Conservation (phyloP, 1,140 invertebrate genomes). For the Stegodyphus dumicola region DNA sequence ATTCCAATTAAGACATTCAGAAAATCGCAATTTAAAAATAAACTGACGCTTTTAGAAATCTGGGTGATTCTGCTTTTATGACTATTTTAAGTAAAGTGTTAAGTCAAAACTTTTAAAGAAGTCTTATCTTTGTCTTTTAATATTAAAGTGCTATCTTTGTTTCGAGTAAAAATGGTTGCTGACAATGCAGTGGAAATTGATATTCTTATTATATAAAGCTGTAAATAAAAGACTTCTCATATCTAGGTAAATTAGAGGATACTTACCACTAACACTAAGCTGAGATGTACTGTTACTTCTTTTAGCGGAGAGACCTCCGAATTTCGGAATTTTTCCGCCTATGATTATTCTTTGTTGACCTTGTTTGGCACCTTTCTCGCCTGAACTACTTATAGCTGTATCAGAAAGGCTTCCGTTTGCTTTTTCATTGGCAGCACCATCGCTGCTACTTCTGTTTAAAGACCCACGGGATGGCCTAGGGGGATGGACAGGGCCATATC, state of each 20-base stretch:
- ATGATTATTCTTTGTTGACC: conserved; percentile 74
- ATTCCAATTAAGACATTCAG: too few species aligned
- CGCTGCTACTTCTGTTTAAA: conserved; percentile 43
- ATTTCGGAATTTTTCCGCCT: conserved; percentile 62
- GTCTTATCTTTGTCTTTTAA: too few species aligned
- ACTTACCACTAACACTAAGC: conserved; percentile 90
- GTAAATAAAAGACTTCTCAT: too few species aligned
- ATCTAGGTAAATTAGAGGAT: not conserved
- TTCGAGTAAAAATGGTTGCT: too few species aligned
- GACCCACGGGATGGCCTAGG: conserved; percentile 54
- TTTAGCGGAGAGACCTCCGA: conserved; percentile 76
- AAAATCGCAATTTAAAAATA: too few species aligned
- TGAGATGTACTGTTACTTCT: conserved; percentile 97
- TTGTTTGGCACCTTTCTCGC: conserved; percentile 20
- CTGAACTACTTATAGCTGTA: conserved; percentile 70
- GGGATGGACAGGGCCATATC: conserved; percentile 64
- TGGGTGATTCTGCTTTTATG: too few species aligned
- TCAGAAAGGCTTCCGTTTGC: conserved; percentile 92
- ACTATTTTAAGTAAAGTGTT: too few species aligned
- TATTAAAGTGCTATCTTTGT: too few species aligned
- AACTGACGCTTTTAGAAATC: too few species aligned
- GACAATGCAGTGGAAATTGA: too few species aligned
- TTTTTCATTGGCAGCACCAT: conserved; percentile 57
- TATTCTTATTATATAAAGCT: too few species aligned
- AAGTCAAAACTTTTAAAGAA: too few species aligned